These are phyloP conservation scores for Gymnobelideus leadbeateri DNA, from an alignment of 2,113 vertebrate genomes.

Conservation along the genomic window DNA sequence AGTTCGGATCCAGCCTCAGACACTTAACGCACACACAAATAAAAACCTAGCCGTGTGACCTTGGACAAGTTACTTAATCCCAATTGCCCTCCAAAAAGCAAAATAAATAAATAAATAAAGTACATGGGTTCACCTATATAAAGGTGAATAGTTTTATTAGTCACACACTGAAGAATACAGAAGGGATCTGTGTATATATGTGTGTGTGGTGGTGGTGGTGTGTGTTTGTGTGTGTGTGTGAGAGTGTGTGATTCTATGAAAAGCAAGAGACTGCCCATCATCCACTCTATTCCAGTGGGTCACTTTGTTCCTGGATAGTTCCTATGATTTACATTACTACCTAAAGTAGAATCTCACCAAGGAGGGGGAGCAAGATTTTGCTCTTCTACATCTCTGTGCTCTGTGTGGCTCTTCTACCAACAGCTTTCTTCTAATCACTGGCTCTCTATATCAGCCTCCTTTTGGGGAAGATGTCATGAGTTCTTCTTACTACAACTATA, in stretches of 20 bases:
- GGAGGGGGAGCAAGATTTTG: not conserved
- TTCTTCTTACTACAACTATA: slow-evolving; percentile 2
- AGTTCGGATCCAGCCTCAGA: too few relatives aligned
- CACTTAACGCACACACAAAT: too few relatives aligned
- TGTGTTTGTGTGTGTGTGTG: too few relatives aligned
- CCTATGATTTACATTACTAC: not conserved
- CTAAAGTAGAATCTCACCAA: not conserved
- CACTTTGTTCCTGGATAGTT: not conserved
- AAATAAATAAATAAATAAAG: too few relatives aligned
- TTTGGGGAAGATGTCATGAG: not conserved
- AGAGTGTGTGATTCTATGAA: not conserved
- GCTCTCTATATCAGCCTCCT: not conserved
- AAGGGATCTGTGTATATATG: not conserved
- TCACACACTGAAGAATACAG: not conserved
- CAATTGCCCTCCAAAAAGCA: too few relatives aligned
- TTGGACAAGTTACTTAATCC: too few relatives aligned
- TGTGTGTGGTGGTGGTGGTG: too few relatives aligned
- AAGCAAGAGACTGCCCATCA: not conserved
- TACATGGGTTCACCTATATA: too few relatives aligned
- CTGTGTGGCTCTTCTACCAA: not conserved
- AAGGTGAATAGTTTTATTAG: not conserved
- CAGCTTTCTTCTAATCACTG: not conserved
- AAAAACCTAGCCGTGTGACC: too few relatives aligned
- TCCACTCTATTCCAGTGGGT: not conserved
- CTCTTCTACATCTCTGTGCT: not conserved